Evolutionary conservation across 2,113 vertebrate genomes (phyloP).

Genomic region (Genyomyrus donnyi): DNA sequence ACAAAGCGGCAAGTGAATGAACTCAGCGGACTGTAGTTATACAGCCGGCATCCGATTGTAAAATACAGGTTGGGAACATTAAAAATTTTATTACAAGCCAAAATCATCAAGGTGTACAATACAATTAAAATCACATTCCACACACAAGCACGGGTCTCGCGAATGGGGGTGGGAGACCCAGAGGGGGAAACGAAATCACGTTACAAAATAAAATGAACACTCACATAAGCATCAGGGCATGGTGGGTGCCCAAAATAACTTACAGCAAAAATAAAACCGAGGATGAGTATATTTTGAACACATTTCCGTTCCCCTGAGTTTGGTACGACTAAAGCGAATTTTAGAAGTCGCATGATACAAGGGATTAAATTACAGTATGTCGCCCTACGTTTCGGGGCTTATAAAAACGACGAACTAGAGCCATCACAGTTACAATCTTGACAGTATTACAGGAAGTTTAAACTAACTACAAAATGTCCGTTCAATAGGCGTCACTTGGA

Average conservation of each 20-base stretch:
- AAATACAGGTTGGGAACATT: background rate
- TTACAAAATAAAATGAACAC: background rate
- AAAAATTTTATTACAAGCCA: constrained; percentile 29
- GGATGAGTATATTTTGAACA: constrained; percentile 7
- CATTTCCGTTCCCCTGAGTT: constrained; percentile 24
- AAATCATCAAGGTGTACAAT: constrained; percentile 17
- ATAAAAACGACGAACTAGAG: constrained; percentile 10
- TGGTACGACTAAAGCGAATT: constrained; percentile 5
- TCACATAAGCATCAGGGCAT: background rate
- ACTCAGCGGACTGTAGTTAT: background rate
- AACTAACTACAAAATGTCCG: constrained; percentile 7
- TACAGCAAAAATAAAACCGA: background rate
- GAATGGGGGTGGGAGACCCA: background rate
- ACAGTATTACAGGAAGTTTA: background rate
- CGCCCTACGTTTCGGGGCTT: background rate
- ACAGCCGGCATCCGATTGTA: background rate
- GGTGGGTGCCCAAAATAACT: constrained; percentile 3
- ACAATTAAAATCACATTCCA: constrained; percentile 18
- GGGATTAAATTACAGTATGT: background rate
- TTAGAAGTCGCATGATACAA: background rate
- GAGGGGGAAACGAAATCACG: background rate
- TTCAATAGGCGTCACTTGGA: background rate
- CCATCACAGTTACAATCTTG: constrained; percentile 4
- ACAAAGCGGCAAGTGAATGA: background rate
- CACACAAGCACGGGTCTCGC: constrained; percentile 18